These are phyloP conservation scores for Bergia sp. DNA, from an alignment of 92 coral and sea anemone genomes.

Conservation along the genomic window DNA sequence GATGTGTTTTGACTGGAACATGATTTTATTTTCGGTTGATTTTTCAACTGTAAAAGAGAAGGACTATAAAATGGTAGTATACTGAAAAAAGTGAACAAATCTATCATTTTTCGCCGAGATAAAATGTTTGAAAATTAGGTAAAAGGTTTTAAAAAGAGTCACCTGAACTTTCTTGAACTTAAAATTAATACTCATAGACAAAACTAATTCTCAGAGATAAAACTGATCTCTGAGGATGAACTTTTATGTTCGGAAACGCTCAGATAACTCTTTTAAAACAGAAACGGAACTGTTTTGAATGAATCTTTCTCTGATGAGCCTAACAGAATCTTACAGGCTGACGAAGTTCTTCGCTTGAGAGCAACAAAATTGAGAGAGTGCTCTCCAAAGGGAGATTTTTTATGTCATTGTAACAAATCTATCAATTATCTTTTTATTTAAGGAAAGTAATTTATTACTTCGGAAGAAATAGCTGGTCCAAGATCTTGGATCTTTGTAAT, in stretches of 20 bases:
- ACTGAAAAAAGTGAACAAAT: too few relatives aligned
- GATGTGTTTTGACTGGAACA: background rate
- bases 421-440: background rate
- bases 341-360: background rate
- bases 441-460: slow-evolving; percentile 15
- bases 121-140: too few relatives aligned
- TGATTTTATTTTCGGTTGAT: background rate
- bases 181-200: too few relatives aligned
- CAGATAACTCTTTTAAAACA: background rate
- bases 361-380: background rate
- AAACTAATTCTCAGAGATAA: too few relatives aligned
- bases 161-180: too few relatives aligned
- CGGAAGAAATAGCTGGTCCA: background rate
- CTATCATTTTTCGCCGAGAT: too few relatives aligned
- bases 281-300: background rate
- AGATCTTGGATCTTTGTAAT: slow-evolving; percentile 1
- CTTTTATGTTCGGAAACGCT: too few relatives aligned
- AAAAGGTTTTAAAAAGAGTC: too few relatives aligned
- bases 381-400: background rate
- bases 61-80: background rate
- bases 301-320: background rate
- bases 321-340: background rate
- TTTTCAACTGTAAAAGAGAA: background rate
- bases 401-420: background rate
- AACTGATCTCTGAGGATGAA: too few relatives aligned